A percentile compares a stretch with the other conserved stretches of the same genome.
These are phyloP conservation scores for Amphiprion percula DNA, from an alignment of 2,113 vertebrate genomes.

Conservation along the genomic window DNA sequence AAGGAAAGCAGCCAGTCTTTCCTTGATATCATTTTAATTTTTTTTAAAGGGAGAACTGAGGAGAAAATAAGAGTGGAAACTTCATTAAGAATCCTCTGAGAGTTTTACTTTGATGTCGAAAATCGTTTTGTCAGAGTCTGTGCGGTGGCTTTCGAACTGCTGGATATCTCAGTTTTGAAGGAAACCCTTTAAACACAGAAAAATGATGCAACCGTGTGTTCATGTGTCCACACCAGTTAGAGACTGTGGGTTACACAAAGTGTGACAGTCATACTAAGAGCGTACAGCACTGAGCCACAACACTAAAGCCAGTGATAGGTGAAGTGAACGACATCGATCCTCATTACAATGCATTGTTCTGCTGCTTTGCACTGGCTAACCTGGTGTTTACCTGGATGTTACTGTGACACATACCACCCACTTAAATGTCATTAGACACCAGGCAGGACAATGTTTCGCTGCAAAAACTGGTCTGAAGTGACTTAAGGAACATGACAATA, in stretches of 20 bases:
- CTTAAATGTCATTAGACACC: too few relatives aligned
- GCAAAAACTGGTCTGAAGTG: too few relatives aligned
- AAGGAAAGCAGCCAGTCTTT: neutral
- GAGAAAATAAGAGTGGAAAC: constrained; percentile 11
- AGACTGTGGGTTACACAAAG: neutral
- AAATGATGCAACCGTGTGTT: constrained; percentile 29
- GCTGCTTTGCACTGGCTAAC: too few relatives aligned
- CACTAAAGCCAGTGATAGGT: too few relatives aligned
- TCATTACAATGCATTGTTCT: too few relatives aligned
- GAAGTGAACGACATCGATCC: too few relatives aligned
- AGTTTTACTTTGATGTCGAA: constrained; percentile 55
- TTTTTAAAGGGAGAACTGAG: neutral
- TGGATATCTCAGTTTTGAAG: constrained; percentile 7
- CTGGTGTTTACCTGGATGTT: too few relatives aligned
- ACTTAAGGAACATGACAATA: too few relatives aligned
- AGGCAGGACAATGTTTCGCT: too few relatives aligned
- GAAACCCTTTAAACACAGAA: constrained; percentile 21
- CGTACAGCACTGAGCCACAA: too few relatives aligned
- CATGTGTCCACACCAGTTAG: neutral
- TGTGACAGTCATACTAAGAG: too few relatives aligned
- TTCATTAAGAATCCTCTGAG: constrained; percentile 44
- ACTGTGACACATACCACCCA: too few relatives aligned
- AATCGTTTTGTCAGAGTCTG: constrained; percentile 43
- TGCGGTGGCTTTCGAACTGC: constrained; percentile 13
- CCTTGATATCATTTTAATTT: neutral